Base-by-base conservation (phyloP, 2,113 vertebrate genomes). In the Gymnocephalus cernua region DNA sequence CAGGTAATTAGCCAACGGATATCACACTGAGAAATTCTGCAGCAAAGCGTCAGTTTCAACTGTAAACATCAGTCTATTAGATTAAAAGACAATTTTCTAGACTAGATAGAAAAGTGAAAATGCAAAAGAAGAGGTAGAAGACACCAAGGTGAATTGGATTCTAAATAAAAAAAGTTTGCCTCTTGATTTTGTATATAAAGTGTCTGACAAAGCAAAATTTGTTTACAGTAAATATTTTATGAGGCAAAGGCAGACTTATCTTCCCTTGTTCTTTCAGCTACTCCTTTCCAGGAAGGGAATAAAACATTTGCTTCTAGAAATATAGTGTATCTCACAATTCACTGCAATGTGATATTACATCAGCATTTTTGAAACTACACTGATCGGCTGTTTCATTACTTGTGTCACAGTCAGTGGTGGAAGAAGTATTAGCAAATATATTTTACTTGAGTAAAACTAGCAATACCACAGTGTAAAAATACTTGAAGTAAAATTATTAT, bases 211-310 rank as follows among this genome's bases (percentile, higher is more conserved):
- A 73, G 68, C 3, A 2, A 45, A 69, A 51, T 35, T 4, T 73
- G 47, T 58, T 50, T 82, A 11, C 38, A 41, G 38, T 41, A 3
- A 41, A 64, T 56, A 29, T 77, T 73, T 86, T 8, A 78, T 64
- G 38, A 58, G 58, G 41, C 13, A 48, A 71, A 66, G 14, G 23
- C 29, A 70, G 25, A 56, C 18, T n/a, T 15, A 35, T 44, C 9
- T 25, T 23, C 23, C 13, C 48, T 48, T 38, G 56, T 63, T 59
- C 21, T 57, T 29, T 61, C 3, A 19, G 25, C 29, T 41, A 45
- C 25, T 70, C 1, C 53, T 45, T 62, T 35, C 45, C 44, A 50
- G 41, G 45, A 74, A 59, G 41, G n/a, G 4, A 56, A 44, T 23
- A 66, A 38, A 58, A 80, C 35, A 50, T 38, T 65, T 59, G 53